Base-by-base conservation (phyloP, 2,888 invertebrate species). In the Odiellus spinosus region DNA sequence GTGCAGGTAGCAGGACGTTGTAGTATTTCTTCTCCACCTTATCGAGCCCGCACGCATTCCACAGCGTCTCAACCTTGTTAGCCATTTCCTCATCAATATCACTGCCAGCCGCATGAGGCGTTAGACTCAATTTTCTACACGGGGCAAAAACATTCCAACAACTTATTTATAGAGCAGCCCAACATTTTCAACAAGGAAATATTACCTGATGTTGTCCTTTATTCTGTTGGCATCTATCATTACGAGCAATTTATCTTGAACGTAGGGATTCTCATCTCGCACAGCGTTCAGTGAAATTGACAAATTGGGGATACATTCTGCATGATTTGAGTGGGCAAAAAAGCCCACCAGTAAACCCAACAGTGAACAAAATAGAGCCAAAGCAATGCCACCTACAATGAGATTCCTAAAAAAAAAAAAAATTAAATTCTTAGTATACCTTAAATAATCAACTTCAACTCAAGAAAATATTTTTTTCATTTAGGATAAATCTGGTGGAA, bases 291-390 rank as follows among this genome's bases (percentile, higher is more conserved):
- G 42, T 33, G 55, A 53, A 8, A 55, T 52, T 6, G 55, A 48
- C 14, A 53, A 20, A 43, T 44, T 48, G n/a, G 53, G 53, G 26
- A 55, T 44, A 45, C 53, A 56, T 10, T 51, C 47, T 14, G 44
- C 46, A 35, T 56, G 55, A 32, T 48, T 45, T 2, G 53, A 53
- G 46, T 58, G 56, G 11, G 50, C 51, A 44, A 55, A 58, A 40
- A 52, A 58, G 8, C 58, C 58, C 10, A 56, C 42, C 11, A 55
- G 18, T 26, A 58, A 49, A n/a, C 58, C 56, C 17, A 56, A 45
- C 14, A 56, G 32, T 20, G 51, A 47, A 12, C 51, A 46, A 1
- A 56, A 43, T 15, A 54, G 39, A 12, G 51, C 53, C 12, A 56
- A 48, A 18, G 50, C 47, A 19, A 53, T 42, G 1, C 48, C 50